Conservation (phyloP, 2,797 vertebrate genomes). For the Cyclura pinguis region DNA sequence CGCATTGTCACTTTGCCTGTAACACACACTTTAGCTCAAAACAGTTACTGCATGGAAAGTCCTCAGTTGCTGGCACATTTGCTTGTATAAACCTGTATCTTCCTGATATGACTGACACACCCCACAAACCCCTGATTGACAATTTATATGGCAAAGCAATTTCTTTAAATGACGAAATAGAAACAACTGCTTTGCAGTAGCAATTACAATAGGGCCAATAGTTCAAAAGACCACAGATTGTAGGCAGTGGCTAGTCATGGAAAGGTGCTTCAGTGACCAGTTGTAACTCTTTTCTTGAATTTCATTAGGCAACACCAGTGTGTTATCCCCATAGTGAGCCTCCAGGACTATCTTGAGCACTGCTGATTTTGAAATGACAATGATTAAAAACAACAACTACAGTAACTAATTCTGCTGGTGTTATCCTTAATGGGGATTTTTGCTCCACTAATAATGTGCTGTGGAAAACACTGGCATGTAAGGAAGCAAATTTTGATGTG, state of each 20-base stretch:
- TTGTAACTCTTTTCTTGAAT: not conserved
- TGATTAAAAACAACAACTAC: not conserved
- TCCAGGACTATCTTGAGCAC: not conserved
- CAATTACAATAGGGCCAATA: not conserved
- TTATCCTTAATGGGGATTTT: not conserved
- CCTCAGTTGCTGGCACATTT: not conserved
- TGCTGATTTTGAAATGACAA: not conserved
- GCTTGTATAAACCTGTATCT: not conserved
- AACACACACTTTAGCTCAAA: not conserved
- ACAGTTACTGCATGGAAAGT: not conserved
- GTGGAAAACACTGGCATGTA: not conserved
- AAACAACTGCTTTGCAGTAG: not conserved
- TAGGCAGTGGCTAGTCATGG: not conserved
- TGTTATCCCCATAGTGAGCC: not conserved
- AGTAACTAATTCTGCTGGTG: not conserved
- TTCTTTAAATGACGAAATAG: not conserved
- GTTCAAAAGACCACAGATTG: not conserved
- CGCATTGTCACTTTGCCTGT: not conserved
- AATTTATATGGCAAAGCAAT: not conserved
- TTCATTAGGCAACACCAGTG: not conserved
- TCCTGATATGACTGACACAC: not conserved
- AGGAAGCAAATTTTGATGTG: conserved; percentile 13
- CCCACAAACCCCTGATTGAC: not conserved
- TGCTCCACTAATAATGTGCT: not conserved
- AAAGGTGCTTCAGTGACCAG: not conserved